Conservation (phyloP, 2,797 vertebrate genomes). For the Acrossocheilus wenchowensis region DNA sequence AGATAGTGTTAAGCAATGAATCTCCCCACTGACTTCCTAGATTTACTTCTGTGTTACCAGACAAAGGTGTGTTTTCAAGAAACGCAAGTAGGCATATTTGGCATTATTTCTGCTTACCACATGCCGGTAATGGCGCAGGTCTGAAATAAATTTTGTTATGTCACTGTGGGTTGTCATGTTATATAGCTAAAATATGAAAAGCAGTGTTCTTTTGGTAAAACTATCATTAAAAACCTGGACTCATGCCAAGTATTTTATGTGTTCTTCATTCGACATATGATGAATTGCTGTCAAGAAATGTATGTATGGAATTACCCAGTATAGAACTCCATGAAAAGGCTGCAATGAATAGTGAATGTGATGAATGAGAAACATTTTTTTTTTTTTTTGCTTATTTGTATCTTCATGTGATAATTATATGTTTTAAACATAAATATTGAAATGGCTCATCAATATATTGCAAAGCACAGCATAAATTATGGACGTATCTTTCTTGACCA, state of each 20-base stretch:
- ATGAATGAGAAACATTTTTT: not conserved
- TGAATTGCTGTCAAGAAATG: not conserved
- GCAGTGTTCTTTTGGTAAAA: not conserved
- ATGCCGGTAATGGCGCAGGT: not conserved
- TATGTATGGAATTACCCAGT: not conserved
- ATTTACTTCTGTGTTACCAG: no score
- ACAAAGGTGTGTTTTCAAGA: no score
- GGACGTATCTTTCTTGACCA: not conserved
- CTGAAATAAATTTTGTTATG: not conserved
- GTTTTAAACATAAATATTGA: not conserved
- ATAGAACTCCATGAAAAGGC: not conserved
- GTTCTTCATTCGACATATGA: not conserved
- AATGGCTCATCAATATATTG: not conserved
- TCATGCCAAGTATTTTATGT: not conserved
- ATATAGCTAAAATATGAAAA: not conserved
- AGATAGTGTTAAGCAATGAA: no score
- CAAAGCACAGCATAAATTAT: not conserved
- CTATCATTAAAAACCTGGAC: not conserved
- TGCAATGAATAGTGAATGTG: not conserved
- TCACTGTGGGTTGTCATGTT: not conserved
- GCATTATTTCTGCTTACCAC: not conserved
- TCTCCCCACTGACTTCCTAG: no score
- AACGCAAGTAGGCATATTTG: no score
- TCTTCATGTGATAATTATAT: not conserved
- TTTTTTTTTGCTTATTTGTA: not conserved